These are phyloP conservation scores for Paelopatides confundens DNA, from an alignment of 53 echinoderm and acorn worm genomes.

Conservation along the genomic window DNA sequence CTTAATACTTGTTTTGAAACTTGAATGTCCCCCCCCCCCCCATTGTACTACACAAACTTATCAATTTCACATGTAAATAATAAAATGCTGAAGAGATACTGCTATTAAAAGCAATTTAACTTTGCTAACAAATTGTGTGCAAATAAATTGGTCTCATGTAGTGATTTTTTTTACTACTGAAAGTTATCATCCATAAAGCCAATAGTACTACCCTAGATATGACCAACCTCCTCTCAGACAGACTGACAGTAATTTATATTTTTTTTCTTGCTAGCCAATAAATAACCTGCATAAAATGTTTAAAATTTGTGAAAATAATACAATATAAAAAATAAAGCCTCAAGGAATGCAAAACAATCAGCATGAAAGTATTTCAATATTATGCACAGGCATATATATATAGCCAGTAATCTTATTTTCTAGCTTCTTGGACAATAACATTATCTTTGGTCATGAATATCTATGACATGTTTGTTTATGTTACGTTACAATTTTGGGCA, in stretches of 20 bases:
- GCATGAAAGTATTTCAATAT: conserved; percentile 23
- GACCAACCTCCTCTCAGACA: background rate
- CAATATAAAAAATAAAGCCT: conserved; percentile 30
- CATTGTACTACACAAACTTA: no score
- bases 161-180: no score
- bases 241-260: background rate
- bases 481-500: conserved; percentile 99
- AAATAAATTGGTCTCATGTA: no score
- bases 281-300: background rate
- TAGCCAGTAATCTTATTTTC: background rate
- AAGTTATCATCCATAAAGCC: no score
- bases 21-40: no score
- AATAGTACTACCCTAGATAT: background rate
- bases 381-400: background rate
- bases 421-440: background rate
- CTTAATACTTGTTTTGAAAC: no score
- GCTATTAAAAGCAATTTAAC: no score
- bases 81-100: no score
- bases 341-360: conserved; percentile 14
- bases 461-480: background rate
- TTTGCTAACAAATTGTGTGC: no score
- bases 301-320: background rate
- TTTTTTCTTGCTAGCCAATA: background rate
- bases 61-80: no score
- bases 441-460: conserved; percentile 24